Evolutionary conservation across 23 tunicate genomes (phyloP), one percentile per base, ranked within the genome.

Genomic region (Ciona savignyi): DNA sequence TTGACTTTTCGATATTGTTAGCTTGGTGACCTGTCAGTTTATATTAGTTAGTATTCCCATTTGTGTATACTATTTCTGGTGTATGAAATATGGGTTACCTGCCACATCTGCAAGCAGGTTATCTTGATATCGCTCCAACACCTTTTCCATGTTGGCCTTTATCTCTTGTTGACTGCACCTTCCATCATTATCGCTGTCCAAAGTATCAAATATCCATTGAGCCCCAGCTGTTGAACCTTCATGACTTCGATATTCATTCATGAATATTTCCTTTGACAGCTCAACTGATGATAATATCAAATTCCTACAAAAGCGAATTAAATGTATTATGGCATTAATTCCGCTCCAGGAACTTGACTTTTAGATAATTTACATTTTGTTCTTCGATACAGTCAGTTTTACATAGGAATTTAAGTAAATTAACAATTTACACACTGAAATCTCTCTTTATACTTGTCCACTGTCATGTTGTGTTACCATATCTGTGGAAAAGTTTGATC

Each of bases 161-260:
- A 76, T 23, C 33, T 76, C 80, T 20, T 27, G n/a, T 19, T 24
- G 2, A 23, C 56, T 33, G 48, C 62, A 27, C 2, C 1, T 22
- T 3, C 51, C 72, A 33, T 76, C 70, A 2, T 25, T 25, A 56
- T 76, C 32, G 2, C 2, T 29, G 33, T 76, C 80, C 71, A 76
- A 65, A 1, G 73, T 34, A 19, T 3, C 29, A 0, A 76, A 65
- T 23, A 76, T 33, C 71, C 71, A 63, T 22, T 76, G 23, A 31
- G 62, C 71, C 29, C 80, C 80, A 0, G 74, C 27, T 20, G n/a
- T 28, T 0, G 80, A 76, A 65, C 80, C 80, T 29, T 32, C 51
- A 15, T 42, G 56, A 6, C 11, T 6, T 6, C 15, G 56, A 35
- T 74, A 74, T 60, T 32, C 60, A 27, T 74, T 25, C 28, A 27